Conservation (phyloP, 2,797 vertebrate genomes). For the Setipinna tenuifilis region DNA sequence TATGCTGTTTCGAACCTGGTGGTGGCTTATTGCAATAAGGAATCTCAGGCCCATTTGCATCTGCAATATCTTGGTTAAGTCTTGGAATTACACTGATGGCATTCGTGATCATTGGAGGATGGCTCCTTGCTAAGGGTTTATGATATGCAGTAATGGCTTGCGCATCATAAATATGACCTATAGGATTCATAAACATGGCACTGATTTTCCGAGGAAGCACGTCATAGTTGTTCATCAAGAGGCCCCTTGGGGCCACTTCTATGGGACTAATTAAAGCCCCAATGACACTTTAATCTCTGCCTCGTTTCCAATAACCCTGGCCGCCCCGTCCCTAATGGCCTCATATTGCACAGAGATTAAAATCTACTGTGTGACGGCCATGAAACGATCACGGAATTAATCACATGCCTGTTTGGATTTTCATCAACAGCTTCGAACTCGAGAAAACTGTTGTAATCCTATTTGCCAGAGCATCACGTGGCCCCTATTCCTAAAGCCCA, state of each 20-base stretch:
- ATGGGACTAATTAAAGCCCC: conserved; percentile 67
- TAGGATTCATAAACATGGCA: conserved; percentile 68
- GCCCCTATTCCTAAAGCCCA: neutral
- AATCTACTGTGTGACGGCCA: conserved; percentile 64
- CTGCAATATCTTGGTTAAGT: neutral
- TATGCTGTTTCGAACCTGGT: neutral
- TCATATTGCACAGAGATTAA: conserved; percentile 62
- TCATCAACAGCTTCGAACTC: conserved; percentile 49
- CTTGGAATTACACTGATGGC: neutral
- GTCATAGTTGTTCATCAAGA: conserved; percentile 66
- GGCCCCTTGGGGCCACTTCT: conserved; percentile 62
- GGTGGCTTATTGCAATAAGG: neutral
- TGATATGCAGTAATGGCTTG: neutral
- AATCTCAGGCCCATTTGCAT: neutral
- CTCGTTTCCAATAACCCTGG: conserved; percentile 65
- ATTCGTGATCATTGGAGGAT: neutral
- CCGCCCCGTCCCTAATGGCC: conserved; percentile 61
- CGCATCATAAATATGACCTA: neutral
- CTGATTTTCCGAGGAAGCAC: conserved; percentile 59
- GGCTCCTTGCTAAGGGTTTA: neutral
- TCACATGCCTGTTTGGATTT: conserved; percentile 60
- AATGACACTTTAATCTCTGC: conserved; percentile 63
- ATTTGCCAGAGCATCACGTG: neutral
- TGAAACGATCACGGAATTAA: conserved; percentile 64
- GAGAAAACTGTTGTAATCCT: neutral